Evolutionary conservation across 2,113 vertebrate genomes (phyloP).

Genomic region (Microcebus griseorufus): DNA sequence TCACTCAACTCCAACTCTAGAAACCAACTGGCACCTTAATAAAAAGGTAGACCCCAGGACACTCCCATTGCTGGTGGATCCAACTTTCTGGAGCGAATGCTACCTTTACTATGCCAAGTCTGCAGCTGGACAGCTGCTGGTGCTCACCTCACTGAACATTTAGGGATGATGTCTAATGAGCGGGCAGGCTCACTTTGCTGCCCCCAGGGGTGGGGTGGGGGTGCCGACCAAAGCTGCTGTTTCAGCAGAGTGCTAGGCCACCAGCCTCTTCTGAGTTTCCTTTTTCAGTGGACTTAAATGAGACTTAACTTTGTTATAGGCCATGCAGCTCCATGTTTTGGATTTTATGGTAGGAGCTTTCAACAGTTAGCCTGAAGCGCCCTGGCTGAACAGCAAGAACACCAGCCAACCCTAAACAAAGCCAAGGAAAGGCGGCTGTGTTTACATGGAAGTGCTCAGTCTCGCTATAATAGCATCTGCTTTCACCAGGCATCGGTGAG

Average conservation of each 20-base stretch:
- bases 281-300: neutral
- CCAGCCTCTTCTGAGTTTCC: neutral
- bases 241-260: neutral
- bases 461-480: neutral
- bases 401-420: neutral
- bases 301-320: neutral
- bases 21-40: neutral
- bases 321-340: neutral
- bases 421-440: neutral
- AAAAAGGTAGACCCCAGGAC: neutral
- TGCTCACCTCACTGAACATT: neutral
- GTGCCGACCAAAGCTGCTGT: neutral
- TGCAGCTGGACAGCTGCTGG: neutral
- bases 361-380: neutral
- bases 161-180: neutral
- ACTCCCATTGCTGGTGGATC: neutral
- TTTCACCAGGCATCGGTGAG: neutral
- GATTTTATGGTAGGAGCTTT: constrained; percentile 38
- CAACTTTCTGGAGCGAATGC: neutral
- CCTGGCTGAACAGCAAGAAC: constrained; percentile 39
- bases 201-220: neutral
- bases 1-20: neutral
- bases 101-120: neutral
- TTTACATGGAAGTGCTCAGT: neutral
- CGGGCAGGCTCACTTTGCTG: neutral